Evolutionary conservation across 2,888 invertebrate genomes (phyloP).

Genomic region (Oasisia sp.): DNA sequence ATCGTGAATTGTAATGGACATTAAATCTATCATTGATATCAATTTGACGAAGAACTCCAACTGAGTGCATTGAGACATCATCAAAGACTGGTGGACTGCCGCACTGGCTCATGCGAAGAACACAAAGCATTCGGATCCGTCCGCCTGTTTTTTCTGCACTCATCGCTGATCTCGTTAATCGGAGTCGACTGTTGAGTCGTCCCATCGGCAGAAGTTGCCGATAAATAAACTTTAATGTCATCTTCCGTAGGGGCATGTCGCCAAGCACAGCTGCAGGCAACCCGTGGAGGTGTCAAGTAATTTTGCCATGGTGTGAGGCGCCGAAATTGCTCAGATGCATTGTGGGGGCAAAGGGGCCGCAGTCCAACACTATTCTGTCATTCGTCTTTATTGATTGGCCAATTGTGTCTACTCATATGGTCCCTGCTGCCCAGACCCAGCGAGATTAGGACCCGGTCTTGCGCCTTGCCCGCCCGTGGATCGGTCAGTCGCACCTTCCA

Average conservation of each 20-base stretch:
- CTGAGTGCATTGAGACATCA: background rate
- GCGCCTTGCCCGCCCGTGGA: background rate
- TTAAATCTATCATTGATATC: background rate
- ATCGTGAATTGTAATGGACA: background rate
- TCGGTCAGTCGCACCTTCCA: background rate
- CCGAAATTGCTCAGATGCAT: slow-evolving; percentile 28
- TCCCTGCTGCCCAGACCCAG: background rate
- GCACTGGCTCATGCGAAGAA: background rate
- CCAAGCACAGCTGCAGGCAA: slow-evolving; percentile 44
- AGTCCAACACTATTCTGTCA: background rate
- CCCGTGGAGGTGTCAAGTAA: slow-evolving; percentile 48
- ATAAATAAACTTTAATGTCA: slow-evolving; percentile 11
- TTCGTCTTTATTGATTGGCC: slow-evolving; percentile 17
- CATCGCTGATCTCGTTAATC: background rate
- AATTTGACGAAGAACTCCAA: background rate
- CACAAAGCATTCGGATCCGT: background rate
- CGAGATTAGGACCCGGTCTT: background rate
- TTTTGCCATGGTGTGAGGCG: slow-evolving; percentile 37
- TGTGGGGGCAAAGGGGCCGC: background rate
- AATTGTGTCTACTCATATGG: background rate
- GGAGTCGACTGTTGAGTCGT: background rate
- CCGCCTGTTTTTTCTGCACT: background rate
- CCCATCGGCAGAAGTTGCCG: background rate
- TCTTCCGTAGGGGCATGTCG: background rate
- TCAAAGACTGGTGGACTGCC: background rate